Evolutionary conservation across 2,113 vertebrate species (phyloP).

Genomic region (Lycaon pictus): DNA sequence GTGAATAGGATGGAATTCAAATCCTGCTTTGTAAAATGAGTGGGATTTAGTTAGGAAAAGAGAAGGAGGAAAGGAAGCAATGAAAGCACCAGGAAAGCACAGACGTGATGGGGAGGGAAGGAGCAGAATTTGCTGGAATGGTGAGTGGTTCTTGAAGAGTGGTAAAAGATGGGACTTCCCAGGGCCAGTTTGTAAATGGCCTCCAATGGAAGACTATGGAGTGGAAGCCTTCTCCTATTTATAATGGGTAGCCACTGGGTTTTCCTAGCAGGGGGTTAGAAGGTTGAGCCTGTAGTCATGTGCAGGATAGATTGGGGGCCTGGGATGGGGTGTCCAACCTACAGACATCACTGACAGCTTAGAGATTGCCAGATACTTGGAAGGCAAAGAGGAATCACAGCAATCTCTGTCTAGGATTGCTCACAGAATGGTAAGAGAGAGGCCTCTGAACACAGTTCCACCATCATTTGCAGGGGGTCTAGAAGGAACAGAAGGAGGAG

Average conservation of each 20-base stretch:
- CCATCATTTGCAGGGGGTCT: background rate
- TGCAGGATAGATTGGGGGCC: background rate
- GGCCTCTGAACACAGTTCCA: background rate
- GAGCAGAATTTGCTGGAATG: background rate
- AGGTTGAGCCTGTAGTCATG: background rate
- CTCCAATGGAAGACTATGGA: background rate
- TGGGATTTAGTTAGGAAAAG: background rate
- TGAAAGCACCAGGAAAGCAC: background rate
- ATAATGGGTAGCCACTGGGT: too few relatives aligned
- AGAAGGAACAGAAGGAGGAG: background rate
- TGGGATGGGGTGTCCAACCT: background rate
- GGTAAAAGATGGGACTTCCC: background rate
- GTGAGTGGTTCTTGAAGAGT: background rate
- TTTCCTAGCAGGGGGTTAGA: background rate
- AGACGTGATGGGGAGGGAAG: accelerated
- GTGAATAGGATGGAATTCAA: background rate
- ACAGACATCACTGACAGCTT: background rate
- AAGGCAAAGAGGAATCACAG: background rate
- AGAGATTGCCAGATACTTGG: background rate
- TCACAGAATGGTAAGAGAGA: background rate
- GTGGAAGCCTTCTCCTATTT: background rate
- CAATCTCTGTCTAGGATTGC: accelerated
- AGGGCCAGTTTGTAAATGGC: background rate
- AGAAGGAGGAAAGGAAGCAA: background rate
- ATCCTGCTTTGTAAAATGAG: background rate